Conservation (phyloP, 2,888 invertebrate genomes). For the Cerastis leucographa region DNA sequence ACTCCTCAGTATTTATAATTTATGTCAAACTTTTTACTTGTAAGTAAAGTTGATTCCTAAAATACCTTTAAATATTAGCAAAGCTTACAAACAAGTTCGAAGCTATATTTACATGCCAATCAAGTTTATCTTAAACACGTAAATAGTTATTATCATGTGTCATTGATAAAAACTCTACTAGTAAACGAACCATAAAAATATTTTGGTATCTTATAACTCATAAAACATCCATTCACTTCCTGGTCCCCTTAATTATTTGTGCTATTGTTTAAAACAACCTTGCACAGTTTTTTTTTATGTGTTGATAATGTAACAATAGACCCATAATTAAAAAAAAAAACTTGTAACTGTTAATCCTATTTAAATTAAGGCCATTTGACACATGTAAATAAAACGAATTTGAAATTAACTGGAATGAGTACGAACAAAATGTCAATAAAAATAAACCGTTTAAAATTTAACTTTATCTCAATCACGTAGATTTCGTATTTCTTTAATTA, state of each 20-base stretch:
- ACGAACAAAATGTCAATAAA: too few species aligned
- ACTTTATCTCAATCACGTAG: too few species aligned
- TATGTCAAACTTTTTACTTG: neutral
- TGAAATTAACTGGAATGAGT: too few species aligned
- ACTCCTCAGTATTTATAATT: neutral
- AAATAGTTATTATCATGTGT: constrained; percentile 4
- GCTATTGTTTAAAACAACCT: constrained; percentile 57
- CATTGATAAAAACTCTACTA: constrained; percentile 49
- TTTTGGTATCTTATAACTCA: constrained; percentile 52
- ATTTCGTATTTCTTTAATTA: too few species aligned
- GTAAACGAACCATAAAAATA: constrained; percentile 64
- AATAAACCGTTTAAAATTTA: too few species aligned
- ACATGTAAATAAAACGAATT: constrained; percentile 51
- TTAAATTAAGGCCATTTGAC: constrained; percentile 48
- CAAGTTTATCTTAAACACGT: constrained; percentile 9
- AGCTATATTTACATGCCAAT: neutral
- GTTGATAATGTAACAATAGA: constrained; percentile 42
- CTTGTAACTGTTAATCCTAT: constrained; percentile 44
- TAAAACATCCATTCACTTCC: constrained; percentile 66
- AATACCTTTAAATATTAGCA: neutral
- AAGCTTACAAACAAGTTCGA: neutral
- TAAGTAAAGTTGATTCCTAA: neutral
- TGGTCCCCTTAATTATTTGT: constrained; percentile 56
- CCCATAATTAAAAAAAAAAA: too few species aligned
- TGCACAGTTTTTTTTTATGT: constrained; percentile 54